Base-by-base conservation (phyloP, 2,113 vertebrate species). In the Rhabdornis inornatus region DNA sequence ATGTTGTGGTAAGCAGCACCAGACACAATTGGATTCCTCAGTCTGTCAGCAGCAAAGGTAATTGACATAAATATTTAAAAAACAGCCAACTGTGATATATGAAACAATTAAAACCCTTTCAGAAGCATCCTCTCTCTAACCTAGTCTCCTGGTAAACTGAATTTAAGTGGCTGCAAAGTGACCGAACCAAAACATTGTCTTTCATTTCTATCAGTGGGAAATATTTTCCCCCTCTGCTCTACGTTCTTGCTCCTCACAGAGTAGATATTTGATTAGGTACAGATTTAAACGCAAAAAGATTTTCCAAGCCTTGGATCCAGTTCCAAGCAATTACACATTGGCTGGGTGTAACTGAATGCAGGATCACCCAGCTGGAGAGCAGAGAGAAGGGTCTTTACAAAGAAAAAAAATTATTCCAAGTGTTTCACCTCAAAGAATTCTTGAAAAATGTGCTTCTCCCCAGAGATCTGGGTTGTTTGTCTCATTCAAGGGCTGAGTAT, bases 251-350 rank as follows among this genome's bases (percentile, higher is more conserved):
- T 94, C 35, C 53, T 95, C 39, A 18, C 70, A 83, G 74, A 68
- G 69, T 15, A 87, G 94, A 91, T 83, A 57, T 61, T 97, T 95
- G 87, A 95, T 95, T 95, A 91, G 91, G 90, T 94, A 80, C 94
- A 95, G 87, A 94, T 94, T 94, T 91, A 87, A 95, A 80, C 75
- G 92, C 75, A 95, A 92, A 77, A 95, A 87, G 60, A 86, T 92
- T 91, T 95, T 94, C 87, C 70, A 90, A 85, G 59, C 68, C 74
- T 90, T 24, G 2, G 70, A 91, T 95, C 90, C 74, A 89, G 95
- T 92, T 95, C 89, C 87, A 83, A 80, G 90, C 82, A 96, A 96
- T 92, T 92, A 92, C 71, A 81, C 66, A 55, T 77, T 95, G 81
- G 55, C 84, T 95, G 91, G 90, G 85, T 95, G 84, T 91, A 95